Percentiles rank a stretch among this genome's conserved stretches.
Evolutionary conservation across 2,888 invertebrate species (phyloP).

Genomic region (Lochmaea crataegi): DNA sequence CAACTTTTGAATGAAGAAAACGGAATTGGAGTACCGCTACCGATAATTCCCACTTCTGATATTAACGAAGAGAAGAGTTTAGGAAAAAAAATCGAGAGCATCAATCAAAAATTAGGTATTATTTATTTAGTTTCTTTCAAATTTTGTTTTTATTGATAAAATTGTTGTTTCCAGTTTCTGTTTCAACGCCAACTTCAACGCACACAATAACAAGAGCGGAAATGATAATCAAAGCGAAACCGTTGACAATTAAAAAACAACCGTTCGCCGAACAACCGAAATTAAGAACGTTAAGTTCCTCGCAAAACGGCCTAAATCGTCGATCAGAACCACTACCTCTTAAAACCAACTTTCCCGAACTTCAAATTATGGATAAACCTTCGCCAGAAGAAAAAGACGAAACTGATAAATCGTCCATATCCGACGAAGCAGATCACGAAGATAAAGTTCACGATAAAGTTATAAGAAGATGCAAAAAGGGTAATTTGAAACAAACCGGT

Average conservation of each 20-base stretch:
- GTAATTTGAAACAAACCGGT: slow-evolving; percentile 81
- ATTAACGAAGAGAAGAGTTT: slow-evolving; percentile 58
- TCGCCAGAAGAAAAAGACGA: slow-evolving; percentile 49
- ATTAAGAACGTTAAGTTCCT: slow-evolving; percentile 69
- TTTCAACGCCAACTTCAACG: slow-evolving; percentile 58
- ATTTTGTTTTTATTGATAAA: not conserved
- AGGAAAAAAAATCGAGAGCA: slow-evolving; percentile 28
- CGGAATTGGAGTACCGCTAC: slow-evolving; percentile 62
- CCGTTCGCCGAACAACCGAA: slow-evolving; percentile 85
- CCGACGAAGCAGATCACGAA: slow-evolving; percentile 53
- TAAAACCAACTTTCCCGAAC: slow-evolving; percentile 83
- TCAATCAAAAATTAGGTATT: slow-evolving; percentile 44
- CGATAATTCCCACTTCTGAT: slow-evolving; percentile 61
- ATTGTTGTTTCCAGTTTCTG: slow-evolving; percentile 35
- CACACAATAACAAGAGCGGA: slow-evolving; percentile 51
- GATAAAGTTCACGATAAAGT: slow-evolving; percentile 64
- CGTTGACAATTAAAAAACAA: slow-evolving; percentile 85
- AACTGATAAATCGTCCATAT: slow-evolving; percentile 51
- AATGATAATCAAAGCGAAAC: slow-evolving; percentile 80
- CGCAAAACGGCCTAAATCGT: slow-evolving; percentile 72
- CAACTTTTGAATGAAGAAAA: slow-evolving; percentile 52
- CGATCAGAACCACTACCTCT: slow-evolving; percentile 83
- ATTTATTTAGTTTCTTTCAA: not conserved
- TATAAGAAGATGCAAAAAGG: slow-evolving; percentile 80
- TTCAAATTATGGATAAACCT: slow-evolving; percentile 69